A percentile compares a stretch with the other conserved stretches of the same genome.
Conservation (phyloP, 2,113 vertebrate genomes). For the Misgurnus mizolepis region DNA sequence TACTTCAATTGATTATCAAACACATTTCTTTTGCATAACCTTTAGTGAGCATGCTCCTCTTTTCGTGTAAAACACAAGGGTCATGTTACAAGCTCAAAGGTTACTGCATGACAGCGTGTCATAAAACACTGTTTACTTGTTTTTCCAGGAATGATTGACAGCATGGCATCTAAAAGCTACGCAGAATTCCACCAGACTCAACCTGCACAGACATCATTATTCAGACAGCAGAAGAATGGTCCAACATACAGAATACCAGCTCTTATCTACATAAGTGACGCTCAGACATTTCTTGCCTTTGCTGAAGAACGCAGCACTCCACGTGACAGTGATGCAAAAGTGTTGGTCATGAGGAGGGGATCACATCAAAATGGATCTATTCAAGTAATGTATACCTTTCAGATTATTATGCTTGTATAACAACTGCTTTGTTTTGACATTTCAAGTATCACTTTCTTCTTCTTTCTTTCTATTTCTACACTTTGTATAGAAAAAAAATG, state of each 20-base stretch:
- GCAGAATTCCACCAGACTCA: slow-evolving; percentile 42
- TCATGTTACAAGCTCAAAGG: neutral
- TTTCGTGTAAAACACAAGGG: neutral
- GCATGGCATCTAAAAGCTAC: neutral
- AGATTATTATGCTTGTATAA: no score
- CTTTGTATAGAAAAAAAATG: no score
- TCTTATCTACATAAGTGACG: slow-evolving; percentile 78
- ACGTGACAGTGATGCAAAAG: slow-evolving; percentile 78
- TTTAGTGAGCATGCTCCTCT: no score
- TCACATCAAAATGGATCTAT: slow-evolving; percentile 62
- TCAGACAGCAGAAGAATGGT: slow-evolving; percentile 70
- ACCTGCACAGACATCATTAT: slow-evolving; percentile 75
- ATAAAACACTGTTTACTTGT: neutral
- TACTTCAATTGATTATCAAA: no score
- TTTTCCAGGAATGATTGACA: slow-evolving; percentile 27
- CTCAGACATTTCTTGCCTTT: slow-evolving; percentile 83
- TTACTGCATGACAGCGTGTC: neutral
- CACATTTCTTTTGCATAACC: no score
- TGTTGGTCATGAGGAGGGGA: slow-evolving; percentile 85
- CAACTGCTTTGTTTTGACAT: no score
- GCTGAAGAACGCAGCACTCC: slow-evolving; percentile 82
- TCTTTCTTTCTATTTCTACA: no score
- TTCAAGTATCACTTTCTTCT: no score
- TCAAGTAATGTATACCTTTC: slow-evolving; percentile 70
- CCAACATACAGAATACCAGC: slow-evolving; percentile 89